Percentiles rank a stretch among this genome's conserved stretches.
phyloP scores from a whole-genome alignment of 2,888 invertebrate genomes.

The Euproctis similis region DNA sequence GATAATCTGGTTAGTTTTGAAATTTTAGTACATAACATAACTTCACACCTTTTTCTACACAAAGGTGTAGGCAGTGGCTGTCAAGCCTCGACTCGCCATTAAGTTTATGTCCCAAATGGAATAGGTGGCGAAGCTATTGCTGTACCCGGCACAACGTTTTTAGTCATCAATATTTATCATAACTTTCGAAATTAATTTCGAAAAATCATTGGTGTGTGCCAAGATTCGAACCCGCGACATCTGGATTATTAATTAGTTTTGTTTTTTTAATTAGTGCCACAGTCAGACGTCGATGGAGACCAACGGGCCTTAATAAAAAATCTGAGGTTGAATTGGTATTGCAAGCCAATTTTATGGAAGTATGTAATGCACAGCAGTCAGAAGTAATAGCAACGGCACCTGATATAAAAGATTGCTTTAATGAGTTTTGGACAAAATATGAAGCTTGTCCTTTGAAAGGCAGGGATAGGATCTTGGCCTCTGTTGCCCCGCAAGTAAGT shows the following conservation, averaged over 20 bases:
- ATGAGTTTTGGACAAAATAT: conserved; percentile 82
- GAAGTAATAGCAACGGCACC: conserved; percentile 72
- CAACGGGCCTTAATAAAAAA: conserved; percentile 73
- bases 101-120: too few relatives aligned
- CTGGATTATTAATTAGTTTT: too few relatives aligned
- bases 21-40: too few relatives aligned
- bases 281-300: conserved; percentile 84
- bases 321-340: conserved; percentile 82
- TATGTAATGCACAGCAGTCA: conserved; percentile 71
- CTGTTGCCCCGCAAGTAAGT: conserved; percentile 88
- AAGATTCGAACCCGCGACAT: too few relatives aligned
- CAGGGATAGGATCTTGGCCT: conserved; percentile 84
- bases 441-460: conserved; percentile 79
- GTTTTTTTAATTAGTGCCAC: conserved; percentile 77
- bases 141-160: too few relatives aligned
- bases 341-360: conserved; percentile 82
- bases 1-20: conserved; percentile 80
- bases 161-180: too few relatives aligned
- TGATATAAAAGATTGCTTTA: conserved; percentile 82
- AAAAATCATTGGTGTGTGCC: too few relatives aligned
- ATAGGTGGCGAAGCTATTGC: too few relatives aligned
- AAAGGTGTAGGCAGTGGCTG: too few relatives aligned
- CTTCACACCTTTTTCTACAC: too few relatives aligned
- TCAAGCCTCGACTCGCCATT: too few relatives aligned
- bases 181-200: too few relatives aligned